Conservation (phyloP, 2,113 vertebrate genomes). For the Scomber scombrus region DNA sequence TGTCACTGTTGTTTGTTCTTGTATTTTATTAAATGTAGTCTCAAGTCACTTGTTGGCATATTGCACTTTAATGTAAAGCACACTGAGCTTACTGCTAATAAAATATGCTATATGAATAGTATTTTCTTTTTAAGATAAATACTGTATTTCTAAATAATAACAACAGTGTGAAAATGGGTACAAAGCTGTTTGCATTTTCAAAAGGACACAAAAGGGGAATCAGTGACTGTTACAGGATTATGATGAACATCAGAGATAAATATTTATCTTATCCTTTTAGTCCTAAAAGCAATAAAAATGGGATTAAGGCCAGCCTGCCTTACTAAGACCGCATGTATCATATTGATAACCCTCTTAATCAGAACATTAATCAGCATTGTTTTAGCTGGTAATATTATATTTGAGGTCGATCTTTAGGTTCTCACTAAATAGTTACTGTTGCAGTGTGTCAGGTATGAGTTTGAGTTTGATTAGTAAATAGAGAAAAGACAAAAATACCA, state of each 20-base stretch:
- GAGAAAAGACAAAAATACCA: neutral
- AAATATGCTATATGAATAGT: too few relatives aligned
- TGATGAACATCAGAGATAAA: neutral
- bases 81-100: too few relatives aligned
- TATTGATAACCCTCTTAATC: neutral
- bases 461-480: neutral
- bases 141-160: too few relatives aligned
- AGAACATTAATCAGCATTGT: constrained; percentile 3
- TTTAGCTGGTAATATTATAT: neutral
- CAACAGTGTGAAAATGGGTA: too few relatives aligned
- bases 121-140: too few relatives aligned
- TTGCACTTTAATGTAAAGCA: too few relatives aligned
- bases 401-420: neutral
- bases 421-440: neutral
- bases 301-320: neutral
- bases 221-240: neutral
- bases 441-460: neutral
- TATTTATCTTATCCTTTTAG: neutral
- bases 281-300: neutral
- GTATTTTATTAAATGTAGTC: too few relatives aligned
- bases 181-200: too few relatives aligned
- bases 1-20: too few relatives aligned
- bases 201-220: neutral
- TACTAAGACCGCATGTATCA: neutral
- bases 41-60: too few relatives aligned